phyloP scores from a whole-genome alignment of 2,113 vertebrate species.

The Pseudorasbora parva region DNA sequence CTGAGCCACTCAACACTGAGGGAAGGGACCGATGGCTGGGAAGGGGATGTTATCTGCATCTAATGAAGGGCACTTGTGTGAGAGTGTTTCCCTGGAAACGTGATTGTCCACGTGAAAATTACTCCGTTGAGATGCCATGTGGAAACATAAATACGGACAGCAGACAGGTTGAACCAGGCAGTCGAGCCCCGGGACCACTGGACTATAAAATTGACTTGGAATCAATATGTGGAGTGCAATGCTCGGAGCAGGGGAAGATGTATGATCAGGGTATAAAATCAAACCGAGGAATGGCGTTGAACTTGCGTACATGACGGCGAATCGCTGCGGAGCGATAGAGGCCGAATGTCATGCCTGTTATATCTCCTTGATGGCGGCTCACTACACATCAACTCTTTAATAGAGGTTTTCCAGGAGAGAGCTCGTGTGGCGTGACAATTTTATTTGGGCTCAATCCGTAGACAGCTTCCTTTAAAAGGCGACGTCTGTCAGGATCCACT shows the following conservation, averaged over 20 bases:
- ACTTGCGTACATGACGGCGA: not conserved
- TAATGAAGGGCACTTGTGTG: constrained; percentile 44
- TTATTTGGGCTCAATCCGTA: not conserved
- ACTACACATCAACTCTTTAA: no score
- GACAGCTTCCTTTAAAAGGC: not conserved
- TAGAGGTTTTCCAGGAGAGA: constrained; percentile 2
- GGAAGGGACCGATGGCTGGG: no score
- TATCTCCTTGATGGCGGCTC: not conserved
- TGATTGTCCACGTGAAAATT: constrained; percentile 56
- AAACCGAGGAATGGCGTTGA: constrained; percentile 21
- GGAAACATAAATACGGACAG: constrained; percentile 69
- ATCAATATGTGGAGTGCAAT: constrained; percentile 38
- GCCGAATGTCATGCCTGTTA: not conserved
- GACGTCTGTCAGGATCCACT: not conserved
- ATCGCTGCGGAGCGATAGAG: not conserved
- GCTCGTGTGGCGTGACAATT: not conserved
- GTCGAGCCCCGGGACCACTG: constrained; percentile 58
- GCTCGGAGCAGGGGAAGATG: constrained; percentile 53
- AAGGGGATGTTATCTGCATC: not conserved
- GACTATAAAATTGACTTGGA: constrained; percentile 69
- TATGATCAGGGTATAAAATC: constrained; percentile 53
- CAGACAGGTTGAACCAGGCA: constrained; percentile 39
- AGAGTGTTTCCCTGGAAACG: constrained; percentile 57
- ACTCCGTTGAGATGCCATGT: constrained; percentile 58
- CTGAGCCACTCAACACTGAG: not conserved